Percentiles rank a stretch among this genome's conserved stretches.
Conservation (phyloP, 1,140 invertebrate genomes). For the Aphelinus certus region DNA sequence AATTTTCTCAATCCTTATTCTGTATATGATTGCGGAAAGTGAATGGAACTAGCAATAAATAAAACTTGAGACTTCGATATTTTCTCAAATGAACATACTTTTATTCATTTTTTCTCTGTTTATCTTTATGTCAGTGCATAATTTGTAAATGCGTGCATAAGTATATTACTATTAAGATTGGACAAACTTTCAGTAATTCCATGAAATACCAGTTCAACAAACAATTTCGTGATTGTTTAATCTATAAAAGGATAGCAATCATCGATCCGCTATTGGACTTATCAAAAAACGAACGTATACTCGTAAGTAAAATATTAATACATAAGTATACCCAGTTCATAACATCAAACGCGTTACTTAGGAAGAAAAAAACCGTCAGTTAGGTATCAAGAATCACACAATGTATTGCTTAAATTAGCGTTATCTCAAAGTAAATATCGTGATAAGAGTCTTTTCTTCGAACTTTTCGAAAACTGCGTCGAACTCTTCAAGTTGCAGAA, state of each 20-base stretch:
- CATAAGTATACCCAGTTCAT: no score
- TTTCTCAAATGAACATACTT: constrained; percentile 20
- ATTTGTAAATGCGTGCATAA: constrained; percentile 24
- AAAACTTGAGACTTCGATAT: constrained; percentile 21
- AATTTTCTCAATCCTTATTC: constrained; percentile 42
- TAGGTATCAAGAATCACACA: no score
- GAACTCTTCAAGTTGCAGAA: constrained; percentile 1
- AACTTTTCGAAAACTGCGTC: constrained; percentile 23
- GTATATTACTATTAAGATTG: constrained; percentile 13
- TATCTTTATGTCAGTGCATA: constrained; percentile 33
- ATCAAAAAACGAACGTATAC: no score
- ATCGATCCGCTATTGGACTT: no score
- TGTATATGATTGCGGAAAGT: constrained; percentile 24
- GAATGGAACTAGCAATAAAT: constrained; percentile 38
- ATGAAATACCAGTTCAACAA: not conserved
- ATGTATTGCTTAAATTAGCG: no score
- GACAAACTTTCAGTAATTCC: not conserved
- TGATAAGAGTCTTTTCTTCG: not conserved
- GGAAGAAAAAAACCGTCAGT: no score
- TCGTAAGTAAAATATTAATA: no score
- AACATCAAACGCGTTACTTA: no score
- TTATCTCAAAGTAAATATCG: no score
- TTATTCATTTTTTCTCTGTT: constrained; percentile 27
- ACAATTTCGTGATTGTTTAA: not conserved
- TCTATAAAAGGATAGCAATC: no score